Evolutionary conservation across 2,113 vertebrate species (phyloP).

Genomic region (Aspiorhynchus laticeps): DNA sequence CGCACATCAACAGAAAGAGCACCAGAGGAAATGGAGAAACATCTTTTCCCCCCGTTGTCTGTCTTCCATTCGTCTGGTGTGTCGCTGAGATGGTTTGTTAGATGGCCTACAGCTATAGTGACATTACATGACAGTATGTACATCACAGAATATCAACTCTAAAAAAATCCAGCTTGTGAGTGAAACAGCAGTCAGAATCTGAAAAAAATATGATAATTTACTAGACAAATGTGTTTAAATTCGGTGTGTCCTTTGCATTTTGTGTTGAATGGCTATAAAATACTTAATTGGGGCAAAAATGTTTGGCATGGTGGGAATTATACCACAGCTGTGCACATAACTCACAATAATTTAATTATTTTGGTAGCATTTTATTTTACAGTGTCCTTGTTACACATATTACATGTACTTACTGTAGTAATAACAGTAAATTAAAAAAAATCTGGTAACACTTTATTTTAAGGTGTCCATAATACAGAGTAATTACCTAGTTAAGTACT

Average conservation of each 20-base stretch:
- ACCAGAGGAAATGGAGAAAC: slow-evolving; percentile 25
- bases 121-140: not conserved
- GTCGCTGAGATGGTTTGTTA: not conserved
- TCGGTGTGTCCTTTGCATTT: not conserved
- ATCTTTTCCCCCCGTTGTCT: not conserved
- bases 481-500: too few species aligned
- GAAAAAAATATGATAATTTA: not conserved
- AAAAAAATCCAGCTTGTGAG: not conserved
- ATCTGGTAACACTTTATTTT: too few species aligned
- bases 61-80: not conserved
- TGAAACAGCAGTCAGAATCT: not conserved
- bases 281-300: not conserved
- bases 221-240: not conserved
- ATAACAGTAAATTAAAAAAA: too few species aligned
- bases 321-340: too few species aligned
- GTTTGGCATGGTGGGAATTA: not conserved
- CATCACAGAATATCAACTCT: not conserved
- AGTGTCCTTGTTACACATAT: too few species aligned
- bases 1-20: slow-evolving; percentile 38
- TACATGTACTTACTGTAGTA: too few species aligned
- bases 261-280: not conserved
- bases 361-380: too few species aligned
- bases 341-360: not conserved
- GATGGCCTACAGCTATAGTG: slow-evolving; percentile 10
- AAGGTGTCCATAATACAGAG: too few species aligned